phyloP scores from a whole-genome alignment of 1,140 invertebrate species.

The Parapsyche elsis region DNA sequence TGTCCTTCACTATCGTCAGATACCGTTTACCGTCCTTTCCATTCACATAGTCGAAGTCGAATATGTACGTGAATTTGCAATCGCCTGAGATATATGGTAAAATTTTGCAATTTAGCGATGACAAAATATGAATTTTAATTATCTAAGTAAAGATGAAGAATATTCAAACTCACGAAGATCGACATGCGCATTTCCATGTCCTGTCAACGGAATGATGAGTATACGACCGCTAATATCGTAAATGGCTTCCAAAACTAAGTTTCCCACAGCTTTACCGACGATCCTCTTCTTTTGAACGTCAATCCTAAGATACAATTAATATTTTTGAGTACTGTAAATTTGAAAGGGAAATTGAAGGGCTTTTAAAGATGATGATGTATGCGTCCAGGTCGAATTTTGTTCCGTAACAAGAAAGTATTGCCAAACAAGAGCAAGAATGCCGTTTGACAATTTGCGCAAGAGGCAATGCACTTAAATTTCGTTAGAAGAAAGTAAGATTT shows the following conservation, averaged over 20 bases:
- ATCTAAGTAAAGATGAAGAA: slow-evolving; percentile 14
- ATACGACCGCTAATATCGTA: slow-evolving; percentile 57
- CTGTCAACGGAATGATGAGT: slow-evolving; percentile 57
- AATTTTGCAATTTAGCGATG: background rate
- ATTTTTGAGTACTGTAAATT: too few relatives aligned
- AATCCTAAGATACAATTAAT: slow-evolving; percentile 39
- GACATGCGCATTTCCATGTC: slow-evolving; percentile 53
- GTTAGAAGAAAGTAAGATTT: background rate
- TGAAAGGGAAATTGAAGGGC: background rate
- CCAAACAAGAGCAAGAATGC: slow-evolving; percentile 15
- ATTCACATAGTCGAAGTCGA: slow-evolving; percentile 52
- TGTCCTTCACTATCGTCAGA: slow-evolving; percentile 42
- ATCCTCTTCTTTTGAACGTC: slow-evolving; percentile 53
- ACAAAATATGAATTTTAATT: slow-evolving; percentile 8
- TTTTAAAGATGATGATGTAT: background rate
- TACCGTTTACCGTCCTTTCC: slow-evolving; percentile 52
- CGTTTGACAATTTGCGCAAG: background rate
- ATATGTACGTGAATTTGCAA: slow-evolving; percentile 46
- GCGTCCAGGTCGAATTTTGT: background rate
- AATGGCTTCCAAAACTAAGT: slow-evolving; percentile 50
- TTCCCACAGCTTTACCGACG: slow-evolving; percentile 43
- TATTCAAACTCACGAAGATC: slow-evolving; percentile 56
- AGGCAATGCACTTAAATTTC: background rate
- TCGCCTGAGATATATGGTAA: slow-evolving; percentile 44
- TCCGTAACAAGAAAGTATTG: background rate